These are phyloP conservation scores for Ifrita kowaldi DNA, from an alignment of 2,113 vertebrate genomes.

Conservation along the genomic window DNA sequence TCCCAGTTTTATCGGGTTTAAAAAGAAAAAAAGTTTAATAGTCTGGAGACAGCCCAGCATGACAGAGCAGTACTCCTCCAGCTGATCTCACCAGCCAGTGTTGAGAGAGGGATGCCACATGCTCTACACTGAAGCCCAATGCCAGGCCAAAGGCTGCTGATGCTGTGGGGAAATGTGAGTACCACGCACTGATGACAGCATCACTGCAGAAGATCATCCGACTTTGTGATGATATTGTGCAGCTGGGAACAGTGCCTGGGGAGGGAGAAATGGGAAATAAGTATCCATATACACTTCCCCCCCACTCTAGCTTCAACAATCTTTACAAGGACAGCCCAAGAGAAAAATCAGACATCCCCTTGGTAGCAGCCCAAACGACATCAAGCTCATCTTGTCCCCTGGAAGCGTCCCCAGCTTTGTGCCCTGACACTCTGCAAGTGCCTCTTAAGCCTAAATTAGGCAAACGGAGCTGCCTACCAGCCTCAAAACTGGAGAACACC, in stretches of 20 bases:
- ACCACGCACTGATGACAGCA: rapidly evolving
- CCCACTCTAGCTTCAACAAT: not conserved
- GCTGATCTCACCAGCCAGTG: not conserved
- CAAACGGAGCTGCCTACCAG: not conserved
- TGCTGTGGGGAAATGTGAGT: not conserved
- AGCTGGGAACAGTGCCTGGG: not conserved
- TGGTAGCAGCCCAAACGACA: not conserved
- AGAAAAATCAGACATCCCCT: not conserved
- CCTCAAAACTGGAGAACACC: not conserved
- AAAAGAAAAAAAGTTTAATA: not conserved
- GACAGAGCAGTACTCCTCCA: not conserved
- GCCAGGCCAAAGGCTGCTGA: not conserved
- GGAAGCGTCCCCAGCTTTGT: not conserved
- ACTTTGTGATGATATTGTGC: not conserved
- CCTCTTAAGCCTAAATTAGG: not conserved
- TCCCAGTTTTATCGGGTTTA: not conserved
- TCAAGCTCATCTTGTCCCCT: not conserved
- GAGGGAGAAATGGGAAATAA: not conserved
- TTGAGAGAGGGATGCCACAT: not conserved
- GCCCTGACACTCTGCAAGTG: not conserved
- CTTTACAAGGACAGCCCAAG: not conserved
- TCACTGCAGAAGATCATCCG: rapidly evolving
- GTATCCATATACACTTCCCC: not conserved
- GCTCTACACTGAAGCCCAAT: not conserved
- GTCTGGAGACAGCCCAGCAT: not conserved